Evolutionary conservation across 2,113 vertebrate genomes (phyloP), one percentile per base, ranked within the genome.

Genomic region (Lipophrys pholis): DNA sequence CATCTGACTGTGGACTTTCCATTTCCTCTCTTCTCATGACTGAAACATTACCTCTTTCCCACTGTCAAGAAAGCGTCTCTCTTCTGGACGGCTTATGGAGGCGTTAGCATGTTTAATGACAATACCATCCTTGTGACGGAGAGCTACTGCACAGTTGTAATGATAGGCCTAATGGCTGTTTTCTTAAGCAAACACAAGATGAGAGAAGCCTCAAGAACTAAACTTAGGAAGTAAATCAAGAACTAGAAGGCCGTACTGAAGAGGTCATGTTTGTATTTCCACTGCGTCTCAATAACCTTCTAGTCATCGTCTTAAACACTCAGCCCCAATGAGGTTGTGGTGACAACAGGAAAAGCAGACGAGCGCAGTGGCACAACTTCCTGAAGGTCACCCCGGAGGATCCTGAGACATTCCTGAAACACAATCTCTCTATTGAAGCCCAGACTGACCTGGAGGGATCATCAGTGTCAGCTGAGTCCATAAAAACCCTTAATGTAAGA

Each of bases 11-110:
- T 81, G 71, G 49, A 40, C 72, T 91, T 90, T 88, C 72, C 86
- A 91, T 92, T 90, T 91, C 83, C 79, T 80, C 36, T 73, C 54
- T 53, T 78, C 67, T 79, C 54, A 5, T 72, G 70, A 62, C 61
- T 54, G 46, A 78, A 54, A 66, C 67, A 76, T 68, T 2, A 67
- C 38, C 75, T 65, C 56, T 63, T 85, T 81, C 70, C 68, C 68
- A 52, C 76, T 73, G 46, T 88, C 54, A 17, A 45, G 38, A 54
- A 16, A 11, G 39, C 1, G 60, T 64, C 70, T 50, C 69, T 51
- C 68, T 71, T 55, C 45, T 42, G 9, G 62, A 60, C 9, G 43
- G 35, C 67, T 76, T 75, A 52, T 53, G 76, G 11, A 67, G 57
- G 55, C 14, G 38, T 73, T 58, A 75, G 55, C 6, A 7, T 62